Evolutionary conservation across 2,113 vertebrate species (phyloP).

Genomic region (Uropsilus gracilis): DNA sequence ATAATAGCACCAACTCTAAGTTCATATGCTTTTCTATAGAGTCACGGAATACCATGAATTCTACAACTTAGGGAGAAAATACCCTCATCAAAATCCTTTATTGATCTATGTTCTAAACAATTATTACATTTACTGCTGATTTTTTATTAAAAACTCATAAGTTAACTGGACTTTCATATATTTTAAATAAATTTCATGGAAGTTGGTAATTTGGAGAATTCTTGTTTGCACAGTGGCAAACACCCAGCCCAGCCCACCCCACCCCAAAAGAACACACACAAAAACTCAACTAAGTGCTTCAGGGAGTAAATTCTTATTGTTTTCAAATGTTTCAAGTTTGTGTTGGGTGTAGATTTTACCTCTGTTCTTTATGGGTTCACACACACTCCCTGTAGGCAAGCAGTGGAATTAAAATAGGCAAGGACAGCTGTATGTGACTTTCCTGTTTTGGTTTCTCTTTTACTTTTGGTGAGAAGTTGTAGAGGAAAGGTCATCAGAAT

Average conservation of each 20-base stretch:
- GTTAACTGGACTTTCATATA: too few relatives aligned
- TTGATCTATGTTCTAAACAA: background rate
- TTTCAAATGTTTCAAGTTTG: background rate
- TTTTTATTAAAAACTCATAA: too few relatives aligned
- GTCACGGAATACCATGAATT: background rate
- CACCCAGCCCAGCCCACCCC: too few relatives aligned
- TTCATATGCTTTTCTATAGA: background rate
- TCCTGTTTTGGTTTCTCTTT: background rate
- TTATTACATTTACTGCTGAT: background rate
- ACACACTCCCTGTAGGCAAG: background rate
- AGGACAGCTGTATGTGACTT: background rate
- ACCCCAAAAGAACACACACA: background rate
- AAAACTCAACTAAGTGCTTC: background rate
- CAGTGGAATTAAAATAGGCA: background rate
- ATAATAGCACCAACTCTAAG: background rate
- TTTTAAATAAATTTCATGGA: too few relatives aligned
- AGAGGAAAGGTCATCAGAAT: background rate
- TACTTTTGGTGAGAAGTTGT: background rate
- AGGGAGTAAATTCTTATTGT: background rate
- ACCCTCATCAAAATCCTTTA: background rate
- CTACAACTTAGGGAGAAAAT: background rate
- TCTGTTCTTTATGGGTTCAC: background rate
- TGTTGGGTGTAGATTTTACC: background rate
- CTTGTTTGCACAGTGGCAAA: background rate
- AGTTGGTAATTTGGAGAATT: background rate